phyloP scores from a whole-genome alignment of 2,113 vertebrate genomes.

The Potamarius usumacintae region DNA sequence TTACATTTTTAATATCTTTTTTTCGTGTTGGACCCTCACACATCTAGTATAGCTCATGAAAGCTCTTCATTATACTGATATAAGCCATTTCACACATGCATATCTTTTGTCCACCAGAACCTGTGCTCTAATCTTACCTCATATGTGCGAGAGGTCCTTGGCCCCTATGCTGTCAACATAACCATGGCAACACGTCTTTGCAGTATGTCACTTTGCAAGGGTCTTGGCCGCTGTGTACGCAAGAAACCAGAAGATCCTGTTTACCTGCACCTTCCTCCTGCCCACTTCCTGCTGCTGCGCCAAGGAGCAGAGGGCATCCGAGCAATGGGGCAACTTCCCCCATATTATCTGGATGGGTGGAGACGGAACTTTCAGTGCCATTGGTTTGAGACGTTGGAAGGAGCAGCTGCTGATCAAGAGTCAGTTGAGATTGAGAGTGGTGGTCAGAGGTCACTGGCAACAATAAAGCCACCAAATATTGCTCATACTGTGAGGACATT shows the following conservation, averaged over 20 bases:
- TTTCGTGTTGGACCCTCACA: neutral
- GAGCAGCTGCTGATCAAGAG: slow-evolving; percentile 68
- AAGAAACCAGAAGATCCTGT: slow-evolving; percentile 66
- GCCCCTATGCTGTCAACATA: slow-evolving; percentile 74
- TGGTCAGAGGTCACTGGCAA: slow-evolving; percentile 35
- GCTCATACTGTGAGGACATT: slow-evolving; percentile 5
- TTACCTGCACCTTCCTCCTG: slow-evolving; percentile 71
- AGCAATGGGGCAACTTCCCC: slow-evolving; percentile 61
- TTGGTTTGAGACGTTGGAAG: slow-evolving; percentile 71
- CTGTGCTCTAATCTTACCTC: slow-evolving; percentile 71
- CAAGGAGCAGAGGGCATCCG: slow-evolving; percentile 57
- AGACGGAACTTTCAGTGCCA: slow-evolving; percentile 75
- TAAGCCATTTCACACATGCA: neutral
- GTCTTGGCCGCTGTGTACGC: slow-evolving; percentile 74
- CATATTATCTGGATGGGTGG: slow-evolving; percentile 64
- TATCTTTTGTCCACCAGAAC: slow-evolving; percentile 60
- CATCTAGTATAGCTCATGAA: no score
- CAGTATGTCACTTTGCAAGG: slow-evolving; percentile 71
- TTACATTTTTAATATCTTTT: neutral
- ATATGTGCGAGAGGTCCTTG: slow-evolving; percentile 70
- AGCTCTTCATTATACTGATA: neutral
- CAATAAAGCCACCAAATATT: slow-evolving; percentile 55
- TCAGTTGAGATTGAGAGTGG: slow-evolving; percentile 55
- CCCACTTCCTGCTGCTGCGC: slow-evolving; percentile 51
- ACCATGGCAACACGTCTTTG: slow-evolving; percentile 74